A percentile compares a stretch with the other conserved stretches of the same genome.
Evolutionary conservation across 2,113 vertebrate species (phyloP).

Genomic region (Vidua chalybeata): DNA sequence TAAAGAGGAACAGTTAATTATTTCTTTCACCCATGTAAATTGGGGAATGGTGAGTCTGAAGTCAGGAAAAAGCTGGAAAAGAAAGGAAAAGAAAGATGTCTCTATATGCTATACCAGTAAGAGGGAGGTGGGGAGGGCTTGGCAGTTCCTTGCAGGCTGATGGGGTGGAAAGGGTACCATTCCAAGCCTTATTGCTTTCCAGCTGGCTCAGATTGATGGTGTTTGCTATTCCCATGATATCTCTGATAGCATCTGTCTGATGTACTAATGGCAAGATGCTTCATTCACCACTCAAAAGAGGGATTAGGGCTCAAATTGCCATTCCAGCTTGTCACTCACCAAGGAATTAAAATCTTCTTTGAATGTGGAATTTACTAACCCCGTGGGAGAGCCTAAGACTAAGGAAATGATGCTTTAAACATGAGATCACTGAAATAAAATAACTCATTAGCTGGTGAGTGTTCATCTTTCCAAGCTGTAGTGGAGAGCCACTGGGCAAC

Average conservation of each 20-base stretch:
- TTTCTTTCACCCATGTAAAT: fast-evolving
- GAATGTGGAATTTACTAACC: conserved; percentile 44
- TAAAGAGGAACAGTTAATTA: not conserved
- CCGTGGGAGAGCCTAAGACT: not conserved
- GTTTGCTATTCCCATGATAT: conserved; percentile 3
- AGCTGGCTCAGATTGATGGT: not conserved
- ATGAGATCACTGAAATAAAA: conserved; percentile 55
- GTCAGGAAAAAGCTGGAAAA: not conserved
- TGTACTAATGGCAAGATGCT: conserved; percentile 18
- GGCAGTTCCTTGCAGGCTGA: not conserved
- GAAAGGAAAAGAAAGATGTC: not conserved
- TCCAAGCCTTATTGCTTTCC: not conserved
- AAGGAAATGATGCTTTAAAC: conserved; percentile 38
- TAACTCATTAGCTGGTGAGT: not conserved
- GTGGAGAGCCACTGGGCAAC: not conserved
- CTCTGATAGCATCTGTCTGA: conserved; percentile 5
- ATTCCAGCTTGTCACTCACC: conserved; percentile 50
- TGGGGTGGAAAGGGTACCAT: not conserved
- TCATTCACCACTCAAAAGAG: not conserved
- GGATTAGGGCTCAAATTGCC: conserved; percentile 1
- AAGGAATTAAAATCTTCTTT: conserved; percentile 62
- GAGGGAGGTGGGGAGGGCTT: not conserved
- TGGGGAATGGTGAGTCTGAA: not conserved
- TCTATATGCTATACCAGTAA: not conserved
- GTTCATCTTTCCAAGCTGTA: conserved; percentile 21